A percentile compares a stretch with the other conserved stretches of the same genome.
These are phyloP conservation scores for Peromyscus maniculatus DNA, from an alignment of 2,113 vertebrate genomes.

Conservation along the genomic window DNA sequence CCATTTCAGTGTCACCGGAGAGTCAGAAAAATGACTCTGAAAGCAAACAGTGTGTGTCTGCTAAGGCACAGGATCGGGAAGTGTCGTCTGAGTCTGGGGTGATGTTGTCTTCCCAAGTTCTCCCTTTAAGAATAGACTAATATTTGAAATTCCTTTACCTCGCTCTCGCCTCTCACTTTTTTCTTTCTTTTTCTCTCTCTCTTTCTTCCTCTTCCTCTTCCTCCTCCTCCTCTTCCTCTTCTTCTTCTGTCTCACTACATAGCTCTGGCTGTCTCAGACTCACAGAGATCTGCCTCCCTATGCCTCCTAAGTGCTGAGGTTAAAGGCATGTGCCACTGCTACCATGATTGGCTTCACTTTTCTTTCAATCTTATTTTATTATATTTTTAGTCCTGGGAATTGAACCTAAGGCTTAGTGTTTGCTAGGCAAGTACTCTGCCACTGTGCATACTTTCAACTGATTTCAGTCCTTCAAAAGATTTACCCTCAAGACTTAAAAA, in stretches of 20 bases:
- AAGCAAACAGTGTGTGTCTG: background rate
- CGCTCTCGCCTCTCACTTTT: background rate
- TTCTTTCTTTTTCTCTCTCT: background rate
- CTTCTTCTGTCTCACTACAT: too few relatives aligned
- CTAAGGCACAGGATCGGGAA: background rate
- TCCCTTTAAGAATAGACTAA: background rate
- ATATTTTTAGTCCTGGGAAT: background rate
- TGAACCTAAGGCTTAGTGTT: too few relatives aligned
- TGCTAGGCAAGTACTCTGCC: background rate
- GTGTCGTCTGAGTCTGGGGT: background rate
- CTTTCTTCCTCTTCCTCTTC: background rate
- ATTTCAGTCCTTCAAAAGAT: constrained; percentile 9
- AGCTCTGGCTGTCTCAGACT: background rate
- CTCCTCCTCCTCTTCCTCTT: background rate
- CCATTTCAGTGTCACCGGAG: background rate
- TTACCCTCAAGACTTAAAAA: background rate
- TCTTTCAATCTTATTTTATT: background rate
- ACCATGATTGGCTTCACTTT: background rate
- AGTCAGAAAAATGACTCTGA: background rate
- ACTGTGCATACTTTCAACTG: background rate
- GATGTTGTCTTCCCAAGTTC: background rate
- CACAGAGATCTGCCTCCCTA: background rate
- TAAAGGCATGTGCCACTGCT: background rate
- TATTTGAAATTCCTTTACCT: constrained; percentile 30
- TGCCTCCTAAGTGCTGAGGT: background rate